Evolutionary conservation across 2,797 vertebrate species (phyloP).

Genomic region (Prunella strophiata): DNA sequence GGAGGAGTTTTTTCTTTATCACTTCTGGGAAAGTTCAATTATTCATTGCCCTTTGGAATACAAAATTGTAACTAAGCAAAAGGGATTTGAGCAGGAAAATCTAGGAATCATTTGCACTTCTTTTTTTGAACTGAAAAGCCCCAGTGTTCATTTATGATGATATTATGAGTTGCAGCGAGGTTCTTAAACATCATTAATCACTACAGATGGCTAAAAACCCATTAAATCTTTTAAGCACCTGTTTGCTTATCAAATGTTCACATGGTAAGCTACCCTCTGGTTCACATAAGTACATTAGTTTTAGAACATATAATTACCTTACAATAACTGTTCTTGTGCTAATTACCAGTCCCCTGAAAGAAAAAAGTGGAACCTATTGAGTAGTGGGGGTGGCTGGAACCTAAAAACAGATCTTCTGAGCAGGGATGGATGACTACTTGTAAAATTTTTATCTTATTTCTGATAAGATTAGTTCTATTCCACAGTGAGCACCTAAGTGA

Average conservation of each 20-base stretch:
- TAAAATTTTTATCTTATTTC: constrained; percentile 34
- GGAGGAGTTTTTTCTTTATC: not conserved
- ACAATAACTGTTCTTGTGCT: constrained; percentile 29
- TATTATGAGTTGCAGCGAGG: not conserved
- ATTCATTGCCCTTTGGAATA: not conserved
- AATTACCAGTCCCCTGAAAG: not conserved
- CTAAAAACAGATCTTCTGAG: constrained; percentile 1
- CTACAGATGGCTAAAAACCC: constrained; percentile 39
- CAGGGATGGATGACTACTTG: not conserved
- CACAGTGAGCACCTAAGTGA: not conserved
- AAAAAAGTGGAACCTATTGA: not conserved
- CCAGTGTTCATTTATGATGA: not conserved
- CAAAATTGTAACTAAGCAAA: not conserved
- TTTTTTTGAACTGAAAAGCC: not conserved
- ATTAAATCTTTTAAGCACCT: constrained; percentile 47
- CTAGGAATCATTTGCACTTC: not conserved
- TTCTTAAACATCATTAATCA: constrained; percentile 57
- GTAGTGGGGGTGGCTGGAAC: not conserved
- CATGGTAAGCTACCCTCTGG: constrained; percentile 23
- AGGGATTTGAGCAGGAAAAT: not conserved
- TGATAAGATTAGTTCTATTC: not conserved
- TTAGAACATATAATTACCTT: constrained; percentile 34
- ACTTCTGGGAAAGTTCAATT: not conserved
- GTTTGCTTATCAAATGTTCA: constrained; percentile 39
- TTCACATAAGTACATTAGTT: constrained; percentile 13